phyloP scores from a whole-genome alignment of 2,113 vertebrate species.

The Corvus hawaiiensis region DNA sequence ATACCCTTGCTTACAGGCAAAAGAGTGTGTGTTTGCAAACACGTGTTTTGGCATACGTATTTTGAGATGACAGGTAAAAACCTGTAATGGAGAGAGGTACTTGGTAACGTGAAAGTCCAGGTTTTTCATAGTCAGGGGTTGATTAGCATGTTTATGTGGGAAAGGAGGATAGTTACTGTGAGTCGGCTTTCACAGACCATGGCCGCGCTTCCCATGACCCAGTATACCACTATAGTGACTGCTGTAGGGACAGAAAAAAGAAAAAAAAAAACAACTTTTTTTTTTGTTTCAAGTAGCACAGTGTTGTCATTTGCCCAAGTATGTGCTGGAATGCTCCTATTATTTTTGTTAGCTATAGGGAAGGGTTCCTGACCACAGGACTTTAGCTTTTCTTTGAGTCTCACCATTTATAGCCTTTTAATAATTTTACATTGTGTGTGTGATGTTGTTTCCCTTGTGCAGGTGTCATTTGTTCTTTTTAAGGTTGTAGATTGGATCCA shows the following conservation, averaged over 20 bases:
- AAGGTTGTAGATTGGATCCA: background rate
- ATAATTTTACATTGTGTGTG: background rate
- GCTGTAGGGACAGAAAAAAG: background rate
- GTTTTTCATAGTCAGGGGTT: background rate
- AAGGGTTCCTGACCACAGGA: background rate
- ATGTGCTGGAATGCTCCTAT: background rate
- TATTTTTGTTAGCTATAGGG: background rate
- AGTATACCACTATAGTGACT: background rate
- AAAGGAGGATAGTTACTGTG: background rate
- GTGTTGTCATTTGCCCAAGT: background rate
- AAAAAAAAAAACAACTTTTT: background rate
- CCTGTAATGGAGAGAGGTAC: background rate
- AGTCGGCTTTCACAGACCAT: background rate
- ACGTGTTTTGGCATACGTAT: background rate
- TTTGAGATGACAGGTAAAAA: background rate
- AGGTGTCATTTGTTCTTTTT: conserved; percentile 12
- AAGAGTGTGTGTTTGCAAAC: background rate
- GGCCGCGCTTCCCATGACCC: background rate
- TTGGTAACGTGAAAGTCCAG: background rate
- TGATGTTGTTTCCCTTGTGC: background rate
- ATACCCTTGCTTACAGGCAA: background rate
- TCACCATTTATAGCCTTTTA: background rate
- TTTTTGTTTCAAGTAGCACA: background rate
- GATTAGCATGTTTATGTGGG: background rate
- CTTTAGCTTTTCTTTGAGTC: background rate